Evolutionary conservation across 2,888 invertebrate species (phyloP).

Genomic region (Acrobasis repandana): DNA sequence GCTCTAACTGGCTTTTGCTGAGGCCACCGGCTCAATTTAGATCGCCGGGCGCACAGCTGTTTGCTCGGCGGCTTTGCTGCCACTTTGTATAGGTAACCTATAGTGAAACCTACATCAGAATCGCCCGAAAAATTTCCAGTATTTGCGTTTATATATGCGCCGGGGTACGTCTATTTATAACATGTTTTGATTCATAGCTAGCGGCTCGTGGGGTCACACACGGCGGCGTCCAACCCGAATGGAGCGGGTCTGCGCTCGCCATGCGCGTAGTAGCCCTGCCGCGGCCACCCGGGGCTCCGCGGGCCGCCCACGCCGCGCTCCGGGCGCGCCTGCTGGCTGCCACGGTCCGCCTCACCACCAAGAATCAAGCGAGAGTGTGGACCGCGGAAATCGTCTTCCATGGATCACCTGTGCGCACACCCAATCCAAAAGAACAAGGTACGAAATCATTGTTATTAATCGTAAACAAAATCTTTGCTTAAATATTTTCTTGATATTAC

Average conservation of each 20-base stretch:
- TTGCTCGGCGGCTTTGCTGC: too few relatives aligned
- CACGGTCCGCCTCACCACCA: conserved; percentile 90
- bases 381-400: conserved; percentile 95
- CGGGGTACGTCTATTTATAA: too few relatives aligned
- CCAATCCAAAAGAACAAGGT: conserved; percentile 92
- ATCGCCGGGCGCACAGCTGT: too few relatives aligned
- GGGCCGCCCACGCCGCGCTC: conserved; percentile 86
- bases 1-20: too few relatives aligned
- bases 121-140: too few relatives aligned
- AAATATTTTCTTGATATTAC: too few relatives aligned
- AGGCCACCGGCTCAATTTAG: too few relatives aligned
- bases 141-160: too few relatives aligned
- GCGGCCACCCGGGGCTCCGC: conserved; percentile 78
- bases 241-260: conserved; percentile 93
- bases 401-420: conserved; percentile 90
- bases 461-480: background rate
- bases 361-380: conserved; percentile 92
- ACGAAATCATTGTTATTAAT: background rate
- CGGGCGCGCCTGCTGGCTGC: conserved; percentile 91
- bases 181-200: conserved; percentile 68
- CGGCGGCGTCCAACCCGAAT: conserved; percentile 96
- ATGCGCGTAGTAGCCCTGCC: conserved; percentile 91
- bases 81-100: too few relatives aligned
- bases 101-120: too few relatives aligned
- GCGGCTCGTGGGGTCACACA: conserved; percentile 92